These are phyloP conservation scores for Engystomops pustulosus DNA, from an alignment of 2,113 vertebrate genomes.

Conservation along the genomic window DNA sequence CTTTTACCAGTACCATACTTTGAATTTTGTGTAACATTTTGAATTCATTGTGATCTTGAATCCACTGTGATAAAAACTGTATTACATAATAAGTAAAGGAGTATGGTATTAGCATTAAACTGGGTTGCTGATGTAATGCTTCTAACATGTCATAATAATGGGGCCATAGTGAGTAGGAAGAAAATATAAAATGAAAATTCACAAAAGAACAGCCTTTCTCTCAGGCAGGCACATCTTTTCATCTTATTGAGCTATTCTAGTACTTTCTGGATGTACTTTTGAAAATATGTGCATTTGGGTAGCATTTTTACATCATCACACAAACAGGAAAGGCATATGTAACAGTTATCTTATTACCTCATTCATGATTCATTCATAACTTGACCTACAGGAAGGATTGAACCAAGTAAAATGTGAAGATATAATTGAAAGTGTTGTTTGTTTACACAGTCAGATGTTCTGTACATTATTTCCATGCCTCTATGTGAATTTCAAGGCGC, in stretches of 20 bases:
- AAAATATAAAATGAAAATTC: not conserved
- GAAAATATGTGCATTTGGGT: not conserved
- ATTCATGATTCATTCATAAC: not conserved
- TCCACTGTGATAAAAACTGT: no score
- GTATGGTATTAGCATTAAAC: not conserved
- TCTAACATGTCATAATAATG: not conserved
- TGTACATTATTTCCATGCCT: not conserved
- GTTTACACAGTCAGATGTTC: not conserved
- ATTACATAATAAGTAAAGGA: not conserved
- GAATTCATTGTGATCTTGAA: no score
- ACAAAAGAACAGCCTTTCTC: not conserved
- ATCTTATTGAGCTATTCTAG: not conserved
- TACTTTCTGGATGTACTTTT: not conserved
- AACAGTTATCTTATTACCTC: not conserved
- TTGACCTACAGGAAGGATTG: not conserved
- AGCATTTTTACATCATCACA: not conserved
- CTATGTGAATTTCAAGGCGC: no score
- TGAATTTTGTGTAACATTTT: no score
- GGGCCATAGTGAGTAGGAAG: not conserved
- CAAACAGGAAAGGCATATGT: not conserved
- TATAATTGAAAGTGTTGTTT: not conserved
- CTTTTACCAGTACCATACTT: no score
- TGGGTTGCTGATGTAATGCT: no score
- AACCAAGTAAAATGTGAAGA: not conserved
- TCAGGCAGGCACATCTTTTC: not conserved